phyloP scores from a whole-genome alignment of 2,113 vertebrate genomes.

The Eretmochelys imbricata region DNA sequence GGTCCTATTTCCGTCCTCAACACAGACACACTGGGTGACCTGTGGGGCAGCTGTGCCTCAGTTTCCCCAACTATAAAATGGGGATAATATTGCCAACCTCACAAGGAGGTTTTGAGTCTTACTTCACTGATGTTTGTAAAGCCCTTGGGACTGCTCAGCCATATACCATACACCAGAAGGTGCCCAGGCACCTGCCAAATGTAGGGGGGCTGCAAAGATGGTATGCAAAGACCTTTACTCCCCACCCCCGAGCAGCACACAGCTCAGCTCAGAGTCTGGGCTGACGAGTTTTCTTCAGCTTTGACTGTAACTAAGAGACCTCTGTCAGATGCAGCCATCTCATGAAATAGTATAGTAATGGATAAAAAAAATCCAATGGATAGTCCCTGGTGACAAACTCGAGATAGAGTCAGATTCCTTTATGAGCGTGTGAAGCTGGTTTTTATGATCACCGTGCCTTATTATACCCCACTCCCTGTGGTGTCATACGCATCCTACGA shows the following conservation, averaged over 20 bases:
- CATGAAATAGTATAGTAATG: background rate
- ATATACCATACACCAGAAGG: background rate
- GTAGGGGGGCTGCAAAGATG: background rate
- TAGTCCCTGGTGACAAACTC: slow-evolving; percentile 4
- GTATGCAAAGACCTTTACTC: background rate
- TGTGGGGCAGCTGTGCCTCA: background rate
- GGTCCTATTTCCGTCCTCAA: background rate
- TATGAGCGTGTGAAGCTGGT: background rate
- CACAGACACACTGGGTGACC: no score
- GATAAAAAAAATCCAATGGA: background rate
- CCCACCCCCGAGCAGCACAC: accelerated
- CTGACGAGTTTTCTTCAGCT: accelerated
- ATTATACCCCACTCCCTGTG: slow-evolving; percentile 26
- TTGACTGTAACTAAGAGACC: background rate
- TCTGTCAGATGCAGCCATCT: background rate
- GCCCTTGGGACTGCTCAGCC: background rate
- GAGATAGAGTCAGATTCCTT: slow-evolving; percentile 48
- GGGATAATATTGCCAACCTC: background rate
- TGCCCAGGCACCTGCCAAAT: background rate
- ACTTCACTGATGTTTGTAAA: background rate
- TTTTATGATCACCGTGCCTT: slow-evolving; percentile 50
- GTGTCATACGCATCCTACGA: slow-evolving; percentile 50
- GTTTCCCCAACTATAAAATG: background rate
- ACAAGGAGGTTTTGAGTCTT: background rate
- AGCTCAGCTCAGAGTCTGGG: background rate